Conservation (phyloP, 2,888 invertebrate species). For the Leptothorax acervorum region DNA sequence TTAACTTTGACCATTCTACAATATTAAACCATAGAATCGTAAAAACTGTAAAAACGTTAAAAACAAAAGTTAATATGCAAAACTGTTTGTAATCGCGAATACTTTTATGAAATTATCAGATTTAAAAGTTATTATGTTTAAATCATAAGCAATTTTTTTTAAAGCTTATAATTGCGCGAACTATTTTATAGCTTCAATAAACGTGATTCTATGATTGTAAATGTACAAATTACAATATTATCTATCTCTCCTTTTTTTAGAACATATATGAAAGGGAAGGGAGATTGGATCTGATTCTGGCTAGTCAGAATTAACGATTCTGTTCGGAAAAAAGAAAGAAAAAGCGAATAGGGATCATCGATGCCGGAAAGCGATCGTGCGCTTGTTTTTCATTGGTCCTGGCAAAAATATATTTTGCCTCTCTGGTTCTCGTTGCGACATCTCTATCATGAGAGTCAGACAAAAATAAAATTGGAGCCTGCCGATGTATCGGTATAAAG, state of each 20-base stretch:
- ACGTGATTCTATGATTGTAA: neutral
- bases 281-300: constrained; percentile 22
- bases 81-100: constrained; percentile 3
- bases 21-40: neutral
- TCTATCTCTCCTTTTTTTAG: neutral
- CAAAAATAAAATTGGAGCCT: constrained; percentile 53
- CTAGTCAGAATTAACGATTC: constrained; percentile 36
- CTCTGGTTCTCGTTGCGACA: constrained; percentile 41
- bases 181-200: constrained; percentile 9
- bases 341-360: constrained; percentile 33
- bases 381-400: constrained; percentile 51
- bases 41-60: neutral
- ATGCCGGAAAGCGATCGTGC: constrained; percentile 41
- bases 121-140: constrained; percentile 4
- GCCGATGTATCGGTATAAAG: constrained; percentile 47
- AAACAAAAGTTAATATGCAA: neutral
- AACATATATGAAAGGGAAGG: neutral
- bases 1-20: neutral
- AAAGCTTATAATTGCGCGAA: neutral
- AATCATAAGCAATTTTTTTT: neutral
- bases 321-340: neutral
- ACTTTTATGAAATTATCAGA: neutral
- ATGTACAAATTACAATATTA: neutral
- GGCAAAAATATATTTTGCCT: constrained; percentile 48
- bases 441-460: constrained; percentile 45